Evolutionary conservation across 2,888 invertebrate genomes (phyloP), one percentile per base, ranked within the genome.

Genomic region (Netelia melanura): DNA sequence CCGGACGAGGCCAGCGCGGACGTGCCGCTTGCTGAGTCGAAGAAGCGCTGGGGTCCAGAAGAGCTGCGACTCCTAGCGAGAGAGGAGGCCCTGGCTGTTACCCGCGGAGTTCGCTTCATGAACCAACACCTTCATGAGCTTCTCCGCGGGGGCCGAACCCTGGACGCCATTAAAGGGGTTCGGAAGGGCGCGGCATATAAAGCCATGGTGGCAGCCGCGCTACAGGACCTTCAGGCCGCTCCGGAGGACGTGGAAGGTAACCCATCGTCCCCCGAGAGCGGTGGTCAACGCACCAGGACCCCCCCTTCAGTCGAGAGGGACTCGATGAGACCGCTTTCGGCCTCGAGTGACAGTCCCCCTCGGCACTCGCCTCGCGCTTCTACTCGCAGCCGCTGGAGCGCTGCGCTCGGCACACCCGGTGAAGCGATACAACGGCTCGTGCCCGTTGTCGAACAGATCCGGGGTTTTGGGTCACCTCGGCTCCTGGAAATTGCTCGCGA

Each of bases 361-460:
- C n/a, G 52, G 14, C 1, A 64, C 74, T 1, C 30, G 38, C 74
- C 38, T 5, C 38, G 38, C 6, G 38, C 38, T 38, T 38, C 38
- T 5, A 38, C 38, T 38, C 38, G 8, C 17, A 48, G 30, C 14
- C 64, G 74, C 11, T 74, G 48, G 62, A 64, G 74, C 17, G 74
- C 74, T 1, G 74, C 25, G 2, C 25, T 54, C 17, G 65, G 64
- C 54, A 11, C 38, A 21, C 75, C 6, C 64, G 64, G 38, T n/a
- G 75, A 65, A 21, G 68, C 78, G 14, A 64, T 68, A 54, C 58
- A 17, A 11, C 78, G 61, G 14, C 17, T 78, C 2, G 44, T 78
- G 1, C 70, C 78, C 48, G 78, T 78, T 2, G 78, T 78, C 3
- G 44, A 52, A 48, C 58, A 77, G 5, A 95, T 94, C 93, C 92